These are phyloP conservation scores for Euphydryas editha DNA, from an alignment of 2,888 invertebrate genomes.

Conservation along the genomic window DNA sequence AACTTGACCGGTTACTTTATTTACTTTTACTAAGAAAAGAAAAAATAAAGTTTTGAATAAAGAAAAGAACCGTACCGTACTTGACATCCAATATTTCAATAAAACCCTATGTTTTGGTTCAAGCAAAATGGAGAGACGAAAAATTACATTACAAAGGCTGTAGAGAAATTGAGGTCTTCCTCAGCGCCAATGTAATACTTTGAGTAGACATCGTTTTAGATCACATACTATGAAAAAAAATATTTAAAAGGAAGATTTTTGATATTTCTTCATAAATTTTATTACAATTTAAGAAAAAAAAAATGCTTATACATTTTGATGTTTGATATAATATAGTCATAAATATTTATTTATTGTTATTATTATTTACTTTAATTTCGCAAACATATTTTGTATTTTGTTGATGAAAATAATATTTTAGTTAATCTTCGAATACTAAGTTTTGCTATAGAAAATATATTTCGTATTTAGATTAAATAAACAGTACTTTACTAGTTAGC, in stretches of 20 bases:
- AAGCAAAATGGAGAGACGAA: slow-evolving; percentile 74
- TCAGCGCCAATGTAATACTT: slow-evolving; percentile 53
- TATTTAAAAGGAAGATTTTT: slow-evolving; percentile 29
- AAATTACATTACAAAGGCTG: slow-evolving; percentile 80
- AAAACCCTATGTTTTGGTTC: slow-evolving; percentile 71
- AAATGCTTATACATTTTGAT: too few relatives aligned
- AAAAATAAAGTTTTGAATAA: slow-evolving; percentile 70
- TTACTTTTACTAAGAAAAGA: slow-evolving; percentile 31
- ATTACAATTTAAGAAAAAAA: too few relatives aligned
- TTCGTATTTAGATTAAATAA: neutral
- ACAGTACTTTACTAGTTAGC: neutral
- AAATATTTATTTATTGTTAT: too few relatives aligned
- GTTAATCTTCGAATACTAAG: too few relatives aligned
- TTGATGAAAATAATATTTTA: too few relatives aligned
- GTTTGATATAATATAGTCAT: too few relatives aligned
- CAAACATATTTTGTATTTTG: too few relatives aligned
- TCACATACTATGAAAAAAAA: slow-evolving; percentile 39
- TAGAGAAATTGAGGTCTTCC: slow-evolving; percentile 67
- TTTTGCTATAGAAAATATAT: too few relatives aligned
- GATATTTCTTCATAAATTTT: neutral
- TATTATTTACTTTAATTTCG: too few relatives aligned
- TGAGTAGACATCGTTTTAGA: slow-evolving; percentile 46
- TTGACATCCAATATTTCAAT: slow-evolving; percentile 82
- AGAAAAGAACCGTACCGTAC: slow-evolving; percentile 74
- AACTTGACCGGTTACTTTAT: neutral